Evolutionary conservation across 2,888 invertebrate species (phyloP).

Genomic region (Clistopyga incitator): DNA sequence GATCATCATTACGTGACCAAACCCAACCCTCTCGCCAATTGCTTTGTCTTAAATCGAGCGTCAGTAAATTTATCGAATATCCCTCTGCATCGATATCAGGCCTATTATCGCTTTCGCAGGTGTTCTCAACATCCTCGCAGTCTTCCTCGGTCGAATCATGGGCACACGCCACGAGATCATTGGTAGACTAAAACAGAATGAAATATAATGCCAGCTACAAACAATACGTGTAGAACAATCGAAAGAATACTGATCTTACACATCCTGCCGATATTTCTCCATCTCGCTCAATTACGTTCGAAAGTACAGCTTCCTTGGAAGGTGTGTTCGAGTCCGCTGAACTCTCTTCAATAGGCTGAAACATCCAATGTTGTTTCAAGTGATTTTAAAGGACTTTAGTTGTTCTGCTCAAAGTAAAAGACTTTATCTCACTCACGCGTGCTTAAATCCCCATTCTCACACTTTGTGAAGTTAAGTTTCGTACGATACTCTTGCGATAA

Average conservation of each 20-base stretch:
- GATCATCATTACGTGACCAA: background rate
- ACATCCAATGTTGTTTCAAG: background rate
- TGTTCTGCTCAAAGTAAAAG: too few relatives aligned
- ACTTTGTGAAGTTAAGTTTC: too few relatives aligned
- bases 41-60: background rate
- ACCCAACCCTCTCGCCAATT: slow-evolving; percentile 4
- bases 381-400: too few relatives aligned
- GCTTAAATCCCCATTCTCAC: too few relatives aligned
- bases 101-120: background rate
- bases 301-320: background rate
- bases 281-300: background rate
- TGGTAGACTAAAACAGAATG: background rate
- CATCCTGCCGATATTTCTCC: background rate
- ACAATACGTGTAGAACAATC: background rate
- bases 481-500: too few relatives aligned
- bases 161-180: background rate
- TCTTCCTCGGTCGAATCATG: background rate
- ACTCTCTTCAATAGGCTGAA: background rate
- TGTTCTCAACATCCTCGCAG: background rate
- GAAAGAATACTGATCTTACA: background rate
- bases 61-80: background rate
- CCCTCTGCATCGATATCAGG: background rate
- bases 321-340: background rate
- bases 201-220: slow-evolving; percentile 6
- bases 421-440: too few relatives aligned